Evolutionary conservation across 1,140 invertebrate genomes (phyloP).

Genomic region (Nixonia krombeini): DNA sequence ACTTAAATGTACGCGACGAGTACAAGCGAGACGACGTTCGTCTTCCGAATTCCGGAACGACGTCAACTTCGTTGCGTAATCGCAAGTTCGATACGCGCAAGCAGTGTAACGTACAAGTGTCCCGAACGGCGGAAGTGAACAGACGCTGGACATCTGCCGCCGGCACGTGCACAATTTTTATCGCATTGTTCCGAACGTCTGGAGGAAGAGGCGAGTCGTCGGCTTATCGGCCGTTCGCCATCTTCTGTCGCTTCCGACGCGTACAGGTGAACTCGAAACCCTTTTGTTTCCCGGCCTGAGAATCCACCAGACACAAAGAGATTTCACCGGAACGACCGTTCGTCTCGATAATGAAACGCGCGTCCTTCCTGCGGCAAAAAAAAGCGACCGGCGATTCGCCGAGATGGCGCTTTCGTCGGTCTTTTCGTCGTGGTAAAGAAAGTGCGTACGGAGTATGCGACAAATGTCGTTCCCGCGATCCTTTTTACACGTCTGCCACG

Average conservation of each 20-base stretch:
- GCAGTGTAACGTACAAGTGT: not conserved
- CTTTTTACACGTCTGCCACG: not conserved
- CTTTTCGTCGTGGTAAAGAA: not conserved
- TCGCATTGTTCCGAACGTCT: not conserved
- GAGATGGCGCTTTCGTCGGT: too few relatives aligned
- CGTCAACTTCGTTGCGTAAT: too few relatives aligned
- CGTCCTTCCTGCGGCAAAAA: too few relatives aligned
- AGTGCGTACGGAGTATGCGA: not conserved
- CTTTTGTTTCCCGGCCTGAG: not conserved
- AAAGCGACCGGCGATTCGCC: too few relatives aligned
- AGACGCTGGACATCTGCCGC: conserved; percentile 5
- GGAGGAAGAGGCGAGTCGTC: not conserved
- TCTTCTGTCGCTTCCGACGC: not conserved
- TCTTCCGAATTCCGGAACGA: too few relatives aligned
- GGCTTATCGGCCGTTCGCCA: not conserved
- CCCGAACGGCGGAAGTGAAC: not conserved
- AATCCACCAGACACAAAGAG: not conserved
- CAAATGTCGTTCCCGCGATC: not conserved
- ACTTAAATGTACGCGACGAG: too few relatives aligned
- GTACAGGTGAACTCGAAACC: conserved; percentile 1
- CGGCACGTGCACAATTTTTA: conserved; percentile 1
- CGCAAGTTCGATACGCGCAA: too few relatives aligned
- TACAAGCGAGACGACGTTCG: too few relatives aligned
- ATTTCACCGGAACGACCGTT: not conserved
- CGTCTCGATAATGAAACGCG: too few relatives aligned